These are phyloP conservation scores for Aphidius gifuensis DNA, from an alignment of 1,140 invertebrate species.

Conservation along the genomic window DNA sequence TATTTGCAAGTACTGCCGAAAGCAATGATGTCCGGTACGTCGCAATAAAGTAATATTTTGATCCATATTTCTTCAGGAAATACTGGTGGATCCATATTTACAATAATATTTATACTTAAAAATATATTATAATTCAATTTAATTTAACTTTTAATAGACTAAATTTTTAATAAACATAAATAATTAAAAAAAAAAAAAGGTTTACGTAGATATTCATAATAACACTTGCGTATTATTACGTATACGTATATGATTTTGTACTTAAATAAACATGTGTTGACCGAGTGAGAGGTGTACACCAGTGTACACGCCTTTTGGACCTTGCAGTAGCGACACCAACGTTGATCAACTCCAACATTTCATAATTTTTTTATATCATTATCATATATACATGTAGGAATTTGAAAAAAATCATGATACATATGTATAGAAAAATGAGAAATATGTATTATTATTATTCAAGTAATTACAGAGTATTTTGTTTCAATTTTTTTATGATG, in stretches of 20 bases:
- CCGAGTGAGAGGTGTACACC: no score
- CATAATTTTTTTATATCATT: no score
- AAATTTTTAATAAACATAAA: no score
- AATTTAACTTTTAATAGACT: neutral
- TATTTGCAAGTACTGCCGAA: constrained; percentile 55
- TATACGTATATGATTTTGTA: neutral
- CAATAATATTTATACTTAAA: constrained; percentile 6
- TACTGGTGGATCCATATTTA: constrained; percentile 52
- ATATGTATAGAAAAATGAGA: neutral
- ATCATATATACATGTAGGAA: neutral
- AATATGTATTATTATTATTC: neutral
- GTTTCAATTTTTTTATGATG: neutral
- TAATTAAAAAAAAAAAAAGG: no score
- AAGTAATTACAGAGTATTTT: constrained; percentile 7
- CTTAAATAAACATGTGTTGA: constrained; percentile 30
- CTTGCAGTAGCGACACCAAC: neutral
- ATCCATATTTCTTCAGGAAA: constrained; percentile 56
- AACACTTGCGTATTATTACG: no score
- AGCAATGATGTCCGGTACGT: constrained; percentile 55
- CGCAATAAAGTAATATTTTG: constrained; percentile 53
- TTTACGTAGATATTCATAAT: no score
- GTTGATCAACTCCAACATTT: constrained; percentile 1
- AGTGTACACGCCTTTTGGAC: no score
- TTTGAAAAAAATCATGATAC: neutral
- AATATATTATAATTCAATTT: neutral